Evolutionary conservation across 2,797 vertebrate genomes (phyloP).

Genomic region (Rhinogobio ventralis): DNA sequence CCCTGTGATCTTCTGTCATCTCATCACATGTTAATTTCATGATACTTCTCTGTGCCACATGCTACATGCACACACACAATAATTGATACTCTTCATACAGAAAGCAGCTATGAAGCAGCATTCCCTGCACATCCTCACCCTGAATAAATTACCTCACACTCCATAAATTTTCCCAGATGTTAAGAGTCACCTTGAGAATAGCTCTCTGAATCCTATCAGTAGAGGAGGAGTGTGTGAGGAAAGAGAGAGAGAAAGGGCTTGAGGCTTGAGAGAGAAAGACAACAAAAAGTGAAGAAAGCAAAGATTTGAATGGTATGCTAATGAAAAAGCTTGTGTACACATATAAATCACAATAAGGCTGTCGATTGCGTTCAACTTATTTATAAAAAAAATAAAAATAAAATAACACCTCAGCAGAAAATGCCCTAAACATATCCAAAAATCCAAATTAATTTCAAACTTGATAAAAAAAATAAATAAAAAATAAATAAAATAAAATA

Average conservation of each 20-base stretch:
- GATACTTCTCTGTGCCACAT: conserved; percentile 1
- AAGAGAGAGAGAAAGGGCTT: conserved; percentile 20
- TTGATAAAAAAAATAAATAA: neutral
- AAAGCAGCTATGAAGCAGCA: conserved; percentile 54
- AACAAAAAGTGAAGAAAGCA: neutral
- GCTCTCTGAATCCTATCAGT: conserved; percentile 39
- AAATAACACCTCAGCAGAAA: no score
- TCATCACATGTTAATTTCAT: conserved; percentile 44
- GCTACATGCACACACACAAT: conserved; percentile 14
- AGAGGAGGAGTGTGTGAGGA: neutral
- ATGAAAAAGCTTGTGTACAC: neutral
- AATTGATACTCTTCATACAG: conserved; percentile 44
- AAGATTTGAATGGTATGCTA: conserved; percentile 1
- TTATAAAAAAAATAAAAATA: neutral
- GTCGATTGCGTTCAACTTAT: neutral
- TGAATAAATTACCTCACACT: conserved; percentile 73
- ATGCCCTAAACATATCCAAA: neutral
- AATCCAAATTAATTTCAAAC: neutral
- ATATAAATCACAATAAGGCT: neutral
- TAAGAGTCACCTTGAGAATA: conserved; percentile 70
- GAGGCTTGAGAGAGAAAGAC: conserved; percentile 1
- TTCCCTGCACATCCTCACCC: conserved; percentile 61
- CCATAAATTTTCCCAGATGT: conserved; percentile 72
- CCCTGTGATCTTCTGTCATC: conserved; percentile 46
- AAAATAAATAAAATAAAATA: neutral